These are phyloP conservation scores for Oncopodura yosiiana DNA, from an alignment of 1,140 invertebrate genomes.

Conservation along the genomic window DNA sequence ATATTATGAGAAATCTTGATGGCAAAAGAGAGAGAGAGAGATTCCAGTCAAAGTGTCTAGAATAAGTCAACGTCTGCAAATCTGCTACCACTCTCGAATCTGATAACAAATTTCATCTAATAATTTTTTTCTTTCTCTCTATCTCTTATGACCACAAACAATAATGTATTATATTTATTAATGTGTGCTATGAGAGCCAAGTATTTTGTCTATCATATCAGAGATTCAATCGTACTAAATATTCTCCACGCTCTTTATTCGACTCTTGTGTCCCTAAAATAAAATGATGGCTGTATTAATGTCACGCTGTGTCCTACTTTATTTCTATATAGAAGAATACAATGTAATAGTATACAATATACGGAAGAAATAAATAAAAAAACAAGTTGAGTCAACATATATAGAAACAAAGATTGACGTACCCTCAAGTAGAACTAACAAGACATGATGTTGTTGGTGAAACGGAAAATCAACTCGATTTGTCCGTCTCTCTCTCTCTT, in stretches of 20 bases:
- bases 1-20: slow-evolving; percentile 8
- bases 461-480: no score
- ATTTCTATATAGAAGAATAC: no score
- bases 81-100: slow-evolving; percentile 28
- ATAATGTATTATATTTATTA: not conserved
- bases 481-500: no score
- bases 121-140: not conserved
- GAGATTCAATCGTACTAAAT: not conserved
- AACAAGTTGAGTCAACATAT: no score
- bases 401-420: no score
- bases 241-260: not conserved
- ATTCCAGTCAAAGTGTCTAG: slow-evolving; percentile 2
- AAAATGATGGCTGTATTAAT: not conserved
- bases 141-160: no score
- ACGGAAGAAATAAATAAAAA: no score
- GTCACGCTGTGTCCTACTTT: not conserved
- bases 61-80: slow-evolving; percentile 34
- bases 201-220: not conserved
- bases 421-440: no score
- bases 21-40: not conserved
- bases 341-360: no score
- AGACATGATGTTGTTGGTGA: no score
- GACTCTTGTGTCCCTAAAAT: not conserved
- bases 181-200: not conserved
- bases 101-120: slow-evolving; percentile 18